Conservation (phyloP, 2,113 vertebrate species). For the Bombycilla garrulus region DNA sequence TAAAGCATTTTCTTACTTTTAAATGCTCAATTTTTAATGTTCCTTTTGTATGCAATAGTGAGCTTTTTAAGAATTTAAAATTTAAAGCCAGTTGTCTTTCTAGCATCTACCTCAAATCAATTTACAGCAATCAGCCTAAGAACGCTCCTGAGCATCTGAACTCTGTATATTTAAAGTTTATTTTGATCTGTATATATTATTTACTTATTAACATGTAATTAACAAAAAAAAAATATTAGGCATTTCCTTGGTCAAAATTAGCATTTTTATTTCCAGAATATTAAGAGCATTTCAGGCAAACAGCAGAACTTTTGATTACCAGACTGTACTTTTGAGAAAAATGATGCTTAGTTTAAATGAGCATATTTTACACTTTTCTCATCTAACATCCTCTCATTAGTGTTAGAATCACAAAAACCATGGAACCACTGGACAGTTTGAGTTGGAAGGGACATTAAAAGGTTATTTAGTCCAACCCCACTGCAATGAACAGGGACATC, state of each 20-base stretch:
- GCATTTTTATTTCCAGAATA: neutral
- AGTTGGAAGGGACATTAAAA: neutral
- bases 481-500: neutral
- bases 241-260: neutral
- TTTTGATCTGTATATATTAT: neutral
- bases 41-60: neutral
- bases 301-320: neutral
- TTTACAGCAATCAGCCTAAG: neutral
- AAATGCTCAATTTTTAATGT: neutral
- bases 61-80: neutral
- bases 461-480: neutral
- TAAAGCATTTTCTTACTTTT: neutral
- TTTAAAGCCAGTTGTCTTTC: neutral
- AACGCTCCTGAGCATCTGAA: neutral
- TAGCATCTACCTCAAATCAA: neutral
- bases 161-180: neutral
- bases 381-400: neutral
- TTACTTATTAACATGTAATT: neutral
- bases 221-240: neutral
- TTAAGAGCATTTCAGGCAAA: neutral
- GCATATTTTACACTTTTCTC: neutral
- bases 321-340: neutral
- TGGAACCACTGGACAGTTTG: neutral
- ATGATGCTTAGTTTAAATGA: neutral
- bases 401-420: neutral